A percentile compares a stretch with the other conserved stretches of the same genome.
Evolutionary conservation across 2,888 invertebrate genomes (phyloP).

Genomic region (Nemoura dubitans): DNA sequence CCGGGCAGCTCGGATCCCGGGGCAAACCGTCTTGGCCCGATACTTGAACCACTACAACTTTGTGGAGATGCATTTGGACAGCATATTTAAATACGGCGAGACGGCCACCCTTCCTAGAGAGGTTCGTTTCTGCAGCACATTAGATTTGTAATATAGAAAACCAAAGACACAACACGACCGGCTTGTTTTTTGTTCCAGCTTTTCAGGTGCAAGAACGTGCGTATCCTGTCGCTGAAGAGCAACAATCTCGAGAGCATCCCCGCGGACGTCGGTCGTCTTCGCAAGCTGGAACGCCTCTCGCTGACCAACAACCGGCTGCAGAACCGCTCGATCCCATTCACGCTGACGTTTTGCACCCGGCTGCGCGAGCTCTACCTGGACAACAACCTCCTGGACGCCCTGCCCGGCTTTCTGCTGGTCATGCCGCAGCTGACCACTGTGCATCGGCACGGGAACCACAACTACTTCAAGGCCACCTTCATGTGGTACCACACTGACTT

Average conservation of each 20-base stretch:
- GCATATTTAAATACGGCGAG: conserved; percentile 60
- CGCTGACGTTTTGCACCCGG: conserved; percentile 59
- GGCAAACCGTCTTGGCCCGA: conserved; percentile 50
- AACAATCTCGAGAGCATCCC: conserved; percentile 60
- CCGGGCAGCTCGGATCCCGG: conserved; percentile 45
- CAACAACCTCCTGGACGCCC: conserved; percentile 61
- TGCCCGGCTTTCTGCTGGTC: conserved; percentile 60
- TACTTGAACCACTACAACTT: conserved; percentile 53
- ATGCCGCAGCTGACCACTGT: conserved; percentile 60
- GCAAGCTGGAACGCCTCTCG: conserved; percentile 58
- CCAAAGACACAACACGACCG: too few species aligned
- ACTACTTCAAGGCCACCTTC: conserved; percentile 63
- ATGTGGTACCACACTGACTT: conserved; percentile 64
- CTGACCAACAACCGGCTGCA: conserved; percentile 62
- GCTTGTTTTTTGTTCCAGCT: conserved; percentile 57
- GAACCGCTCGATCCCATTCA: conserved; percentile 61
- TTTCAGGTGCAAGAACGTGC: conserved; percentile 59
- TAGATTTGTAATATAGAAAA: neutral
- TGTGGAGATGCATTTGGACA: conserved; percentile 61
- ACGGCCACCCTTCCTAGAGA: conserved; percentile 59
- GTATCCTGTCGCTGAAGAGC: conserved; percentile 60
- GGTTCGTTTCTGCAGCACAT: conserved; percentile 53
- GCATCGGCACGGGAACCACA: conserved; percentile 63
- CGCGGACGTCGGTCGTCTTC: conserved; percentile 60
- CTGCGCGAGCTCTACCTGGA: conserved; percentile 59